phyloP scores from a whole-genome alignment of 1,140 invertebrate genomes.

The Euura lappo region DNA sequence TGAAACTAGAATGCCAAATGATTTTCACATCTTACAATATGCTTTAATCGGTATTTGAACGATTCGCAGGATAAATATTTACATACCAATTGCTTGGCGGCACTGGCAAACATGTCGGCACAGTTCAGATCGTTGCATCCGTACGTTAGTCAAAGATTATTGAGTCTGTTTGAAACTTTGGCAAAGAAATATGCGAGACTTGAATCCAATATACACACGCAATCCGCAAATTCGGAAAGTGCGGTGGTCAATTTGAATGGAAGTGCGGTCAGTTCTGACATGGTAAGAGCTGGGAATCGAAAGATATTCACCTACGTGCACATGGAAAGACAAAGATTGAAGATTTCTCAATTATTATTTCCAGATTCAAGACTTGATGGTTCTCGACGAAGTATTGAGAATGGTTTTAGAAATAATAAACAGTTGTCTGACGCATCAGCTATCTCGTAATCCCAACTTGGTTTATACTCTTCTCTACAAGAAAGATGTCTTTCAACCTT shows the following conservation, averaged over 20 bases:
- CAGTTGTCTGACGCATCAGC: conserved; percentile 86
- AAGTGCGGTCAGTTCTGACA: conserved; percentile 46
- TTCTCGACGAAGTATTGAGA: conserved; percentile 95
- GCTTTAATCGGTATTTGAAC: conserved; percentile 19
- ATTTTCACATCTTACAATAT: conserved; percentile 2
- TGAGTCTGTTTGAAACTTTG: conserved; percentile 87
- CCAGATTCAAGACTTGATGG: conserved; percentile 85
- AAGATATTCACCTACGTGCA: conserved; percentile 25
- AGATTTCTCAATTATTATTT: conserved; percentile 19
- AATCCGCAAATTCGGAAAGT: conserved; percentile 29
- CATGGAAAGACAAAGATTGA: conserved; percentile 27
- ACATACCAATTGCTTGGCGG: conserved; percentile 96
- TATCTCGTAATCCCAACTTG: conserved; percentile 91
- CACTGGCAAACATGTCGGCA: conserved; percentile 96
- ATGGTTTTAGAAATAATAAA: conserved; percentile 98
- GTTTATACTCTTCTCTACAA: conserved; percentile 97
- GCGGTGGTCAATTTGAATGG: conserved; percentile 45
- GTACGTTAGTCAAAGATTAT: conserved; percentile 92
- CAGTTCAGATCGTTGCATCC: conserved; percentile 94
- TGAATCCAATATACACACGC: conserved; percentile 57
- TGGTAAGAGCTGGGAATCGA: conserved; percentile 38
- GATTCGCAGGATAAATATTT: conserved; percentile 85
- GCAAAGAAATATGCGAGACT: conserved; percentile 78
- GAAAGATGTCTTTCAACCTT: conserved; percentile 86
- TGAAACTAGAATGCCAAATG: not conserved